Evolutionary conservation across 2,888 invertebrate species (phyloP).

Genomic region (Venusia cambrica): DNA sequence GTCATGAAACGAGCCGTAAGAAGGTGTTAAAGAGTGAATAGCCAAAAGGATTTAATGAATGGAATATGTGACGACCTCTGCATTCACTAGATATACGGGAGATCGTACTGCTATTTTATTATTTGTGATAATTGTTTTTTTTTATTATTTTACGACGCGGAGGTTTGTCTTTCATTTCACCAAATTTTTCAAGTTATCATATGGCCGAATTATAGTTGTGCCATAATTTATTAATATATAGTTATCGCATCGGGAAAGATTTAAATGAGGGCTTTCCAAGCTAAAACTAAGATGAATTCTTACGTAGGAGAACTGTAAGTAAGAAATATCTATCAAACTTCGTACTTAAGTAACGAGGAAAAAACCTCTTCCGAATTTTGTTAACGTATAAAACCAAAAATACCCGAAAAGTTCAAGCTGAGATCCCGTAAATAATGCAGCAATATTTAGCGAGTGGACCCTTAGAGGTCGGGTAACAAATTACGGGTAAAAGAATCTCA

Average conservation of each 20-base stretch:
- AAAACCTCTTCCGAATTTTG: slow-evolving; percentile 19
- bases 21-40: slow-evolving; percentile 77
- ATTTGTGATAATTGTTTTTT: too few species aligned
- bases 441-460: slow-evolving; percentile 17
- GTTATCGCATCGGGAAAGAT: too few species aligned
- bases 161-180: too few species aligned
- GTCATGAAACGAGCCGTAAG: slow-evolving; percentile 65
- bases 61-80: slow-evolving; percentile 63
- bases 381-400: slow-evolving; percentile 16
- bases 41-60: slow-evolving; percentile 69
- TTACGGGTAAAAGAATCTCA: slow-evolving; percentile 21
- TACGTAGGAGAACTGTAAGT: too few species aligned
- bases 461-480: slow-evolving; percentile 18
- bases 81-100: slow-evolving; percentile 47
- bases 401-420: slow-evolving; percentile 20
- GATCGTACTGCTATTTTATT: too few species aligned
- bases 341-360: slow-evolving; percentile 17
- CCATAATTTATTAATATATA: too few species aligned
- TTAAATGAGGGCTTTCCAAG: too few species aligned
- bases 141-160: too few species aligned
- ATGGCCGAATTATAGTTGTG: too few species aligned
- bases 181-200: too few species aligned
- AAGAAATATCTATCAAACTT: too few species aligned
- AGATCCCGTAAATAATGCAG: slow-evolving; percentile 20
- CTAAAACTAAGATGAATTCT: too few species aligned